Evolutionary conservation across 2,113 vertebrate species (phyloP).

Genomic region (Oreochromis tanganicae): DNA sequence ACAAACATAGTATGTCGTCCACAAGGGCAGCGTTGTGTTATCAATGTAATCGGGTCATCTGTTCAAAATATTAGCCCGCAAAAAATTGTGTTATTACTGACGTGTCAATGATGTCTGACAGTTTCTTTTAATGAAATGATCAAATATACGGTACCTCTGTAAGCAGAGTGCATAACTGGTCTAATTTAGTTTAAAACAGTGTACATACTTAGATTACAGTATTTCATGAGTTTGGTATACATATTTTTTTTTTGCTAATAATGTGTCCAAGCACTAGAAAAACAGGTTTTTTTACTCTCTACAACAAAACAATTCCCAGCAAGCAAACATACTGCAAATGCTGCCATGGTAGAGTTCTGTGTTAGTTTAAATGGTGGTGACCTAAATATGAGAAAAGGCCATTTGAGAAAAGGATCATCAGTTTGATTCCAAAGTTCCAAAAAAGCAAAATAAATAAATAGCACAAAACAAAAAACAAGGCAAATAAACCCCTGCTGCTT

Average conservation of each 20-base stretch:
- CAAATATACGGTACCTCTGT: background rate
- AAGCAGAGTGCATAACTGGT: background rate
- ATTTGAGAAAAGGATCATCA: background rate
- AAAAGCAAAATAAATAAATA: background rate
- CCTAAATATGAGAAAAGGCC: background rate
- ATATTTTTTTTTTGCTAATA: background rate
- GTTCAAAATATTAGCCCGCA: background rate
- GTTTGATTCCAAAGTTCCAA: background rate
- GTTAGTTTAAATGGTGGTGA: background rate
- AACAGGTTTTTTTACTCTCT: background rate
- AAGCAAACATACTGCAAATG: background rate
- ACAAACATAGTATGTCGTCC: background rate
- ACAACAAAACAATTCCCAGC: background rate
- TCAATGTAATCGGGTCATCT: background rate
- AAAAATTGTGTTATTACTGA: accelerated
- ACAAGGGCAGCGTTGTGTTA: background rate
- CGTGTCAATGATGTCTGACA: background rate
- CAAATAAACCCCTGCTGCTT: background rate
- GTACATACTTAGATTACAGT: background rate
- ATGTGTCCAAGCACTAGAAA: background rate
- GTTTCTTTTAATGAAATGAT: background rate
- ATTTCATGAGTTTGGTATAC: background rate
- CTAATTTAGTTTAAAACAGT: background rate
- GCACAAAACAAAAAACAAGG: background rate
- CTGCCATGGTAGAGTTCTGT: background rate